phyloP scores from a whole-genome alignment of 2,888 invertebrate species.

The Sarcophaga caerulescens region DNA sequence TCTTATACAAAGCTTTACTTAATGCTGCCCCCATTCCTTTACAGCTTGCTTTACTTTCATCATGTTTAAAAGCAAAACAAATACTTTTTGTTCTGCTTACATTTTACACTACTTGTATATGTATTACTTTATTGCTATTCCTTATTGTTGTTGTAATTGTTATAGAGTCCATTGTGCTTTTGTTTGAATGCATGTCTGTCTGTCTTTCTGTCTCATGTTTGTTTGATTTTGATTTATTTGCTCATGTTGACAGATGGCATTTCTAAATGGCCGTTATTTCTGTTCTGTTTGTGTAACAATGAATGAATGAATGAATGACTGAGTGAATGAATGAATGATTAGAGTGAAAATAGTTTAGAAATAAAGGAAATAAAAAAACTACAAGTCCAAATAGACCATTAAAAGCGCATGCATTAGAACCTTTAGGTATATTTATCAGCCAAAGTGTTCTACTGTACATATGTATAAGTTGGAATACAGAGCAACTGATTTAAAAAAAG shows the following conservation, averaged over 20 bases:
- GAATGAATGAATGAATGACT: slow-evolving; percentile 42
- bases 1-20: too few species aligned
- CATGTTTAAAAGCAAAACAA: slow-evolving; percentile 7
- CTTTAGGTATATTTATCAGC: too few species aligned
- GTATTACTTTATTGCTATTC: not conserved
- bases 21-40: not conserved
- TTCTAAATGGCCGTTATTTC: slow-evolving; percentile 70
- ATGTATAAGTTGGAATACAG: too few species aligned
- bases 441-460: too few species aligned
- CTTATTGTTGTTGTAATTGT: slow-evolving; percentile 11
- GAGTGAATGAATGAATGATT: slow-evolving; percentile 36
- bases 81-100: slow-evolving; percentile 27
- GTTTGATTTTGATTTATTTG: slow-evolving; percentile 72
- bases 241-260: slow-evolving; percentile 71
- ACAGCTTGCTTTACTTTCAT: not conserved
- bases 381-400: slow-evolving; percentile 25
- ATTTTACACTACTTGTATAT: slow-evolving; percentile 16
- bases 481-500: too few species aligned
- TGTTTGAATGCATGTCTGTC: slow-evolving; percentile 35
- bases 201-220: slow-evolving; percentile 58
- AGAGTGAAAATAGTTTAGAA: slow-evolving; percentile 12
- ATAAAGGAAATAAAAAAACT: slow-evolving; percentile 33
- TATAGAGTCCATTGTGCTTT: slow-evolving; percentile 49
- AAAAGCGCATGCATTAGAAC: not conserved
- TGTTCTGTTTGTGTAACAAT: slow-evolving; percentile 65